Percentiles rank a stretch among this genome's conserved stretches.
Evolutionary conservation across 2,113 vertebrate species (phyloP).

Genomic region (Bolborhynchus lineola): DNA sequence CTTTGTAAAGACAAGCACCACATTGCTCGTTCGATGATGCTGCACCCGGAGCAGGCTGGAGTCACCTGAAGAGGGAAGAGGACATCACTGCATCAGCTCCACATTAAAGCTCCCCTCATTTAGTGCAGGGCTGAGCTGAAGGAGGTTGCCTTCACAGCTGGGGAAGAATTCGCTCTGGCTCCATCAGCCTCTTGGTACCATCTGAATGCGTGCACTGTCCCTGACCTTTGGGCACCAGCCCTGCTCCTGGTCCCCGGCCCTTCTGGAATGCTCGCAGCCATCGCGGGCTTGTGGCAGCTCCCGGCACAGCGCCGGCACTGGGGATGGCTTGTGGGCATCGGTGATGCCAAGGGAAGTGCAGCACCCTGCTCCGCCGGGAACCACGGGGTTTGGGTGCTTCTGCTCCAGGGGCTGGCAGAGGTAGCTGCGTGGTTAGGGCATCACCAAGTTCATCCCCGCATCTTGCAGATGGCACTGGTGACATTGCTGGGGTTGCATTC

Average conservation of each 20-base stretch:
- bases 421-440: neutral
- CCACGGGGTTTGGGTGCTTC: neutral
- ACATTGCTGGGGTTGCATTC: neutral
- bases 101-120: conserved; percentile 4
- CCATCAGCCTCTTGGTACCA: neutral
- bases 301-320: rapidly evolving
- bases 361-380: neutral
- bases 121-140: neutral
- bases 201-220: conserved; percentile 7
- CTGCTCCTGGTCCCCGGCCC: neutral
- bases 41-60: rapidly evolving
- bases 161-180: conserved; percentile 33
- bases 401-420: neutral
- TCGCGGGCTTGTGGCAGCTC: neutral
- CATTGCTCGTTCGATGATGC: neutral
- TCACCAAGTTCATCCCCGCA: neutral
- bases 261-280: neutral
- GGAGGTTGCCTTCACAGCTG: neutral
- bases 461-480: neutral
- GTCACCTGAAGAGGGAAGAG: neutral
- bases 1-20: neutral
- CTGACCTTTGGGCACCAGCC: conserved; percentile 44
- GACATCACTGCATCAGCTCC: conserved; percentile 49
- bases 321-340: neutral
- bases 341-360: neutral